Conservation (phyloP, 2,113 vertebrate genomes). For the Brevimyrus niger region DNA sequence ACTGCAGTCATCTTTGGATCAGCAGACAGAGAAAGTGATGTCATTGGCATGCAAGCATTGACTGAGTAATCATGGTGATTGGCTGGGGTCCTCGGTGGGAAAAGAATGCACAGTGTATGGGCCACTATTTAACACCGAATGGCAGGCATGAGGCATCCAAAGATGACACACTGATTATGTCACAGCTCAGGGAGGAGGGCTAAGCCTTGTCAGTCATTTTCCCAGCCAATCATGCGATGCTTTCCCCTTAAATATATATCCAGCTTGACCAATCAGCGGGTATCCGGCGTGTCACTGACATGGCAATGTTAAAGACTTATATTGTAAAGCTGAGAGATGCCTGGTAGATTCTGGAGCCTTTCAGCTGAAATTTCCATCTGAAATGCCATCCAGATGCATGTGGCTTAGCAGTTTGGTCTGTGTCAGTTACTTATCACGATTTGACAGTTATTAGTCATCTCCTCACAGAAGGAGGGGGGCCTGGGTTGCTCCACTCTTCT, state of each 20-base stretch:
- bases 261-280: background rate
- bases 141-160: background rate
- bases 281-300: background rate
- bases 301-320: background rate
- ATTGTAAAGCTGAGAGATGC: background rate
- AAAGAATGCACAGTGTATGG: background rate
- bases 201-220: background rate
- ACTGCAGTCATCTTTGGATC: background rate
- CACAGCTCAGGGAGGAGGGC: background rate
- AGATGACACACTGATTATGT: background rate
- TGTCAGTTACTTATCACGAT: slow-evolving; percentile 35
- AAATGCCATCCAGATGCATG: slow-evolving; percentile 1
- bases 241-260: background rate
- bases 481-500: background rate
- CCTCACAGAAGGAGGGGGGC: slow-evolving; percentile 34
- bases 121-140: background rate
- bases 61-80: background rate
- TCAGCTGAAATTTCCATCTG: background rate
- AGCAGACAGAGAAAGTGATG: background rate
- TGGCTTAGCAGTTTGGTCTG: slow-evolving; percentile 14
- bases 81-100: too few species aligned
- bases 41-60: background rate
- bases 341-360: background rate
- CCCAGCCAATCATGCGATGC: background rate
- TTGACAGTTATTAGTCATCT: slow-evolving; percentile 38